Evolutionary conservation across 2,113 vertebrate species (phyloP).

Genomic region (Brachypteracias leptosomus): DNA sequence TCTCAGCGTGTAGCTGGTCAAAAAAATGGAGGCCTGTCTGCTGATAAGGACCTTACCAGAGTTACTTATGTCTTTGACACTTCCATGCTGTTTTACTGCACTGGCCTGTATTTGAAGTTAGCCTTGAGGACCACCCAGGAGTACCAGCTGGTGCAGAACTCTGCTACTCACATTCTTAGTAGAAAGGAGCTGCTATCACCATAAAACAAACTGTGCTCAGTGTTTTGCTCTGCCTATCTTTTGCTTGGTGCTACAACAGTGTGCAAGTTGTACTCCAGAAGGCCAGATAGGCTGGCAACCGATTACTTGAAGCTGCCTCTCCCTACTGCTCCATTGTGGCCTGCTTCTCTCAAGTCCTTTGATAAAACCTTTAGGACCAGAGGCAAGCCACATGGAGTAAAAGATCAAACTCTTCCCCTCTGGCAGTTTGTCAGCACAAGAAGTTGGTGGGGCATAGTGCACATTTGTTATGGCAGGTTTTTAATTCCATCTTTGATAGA

Average conservation of each 20-base stretch:
- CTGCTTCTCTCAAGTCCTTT: slow-evolving; percentile 37
- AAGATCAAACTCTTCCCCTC: slow-evolving; percentile 58
- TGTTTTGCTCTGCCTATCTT: slow-evolving; percentile 44
- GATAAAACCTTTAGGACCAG: slow-evolving; percentile 35
- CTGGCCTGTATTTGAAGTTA: slow-evolving; percentile 27
- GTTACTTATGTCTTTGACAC: slow-evolving; percentile 52
- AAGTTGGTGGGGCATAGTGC: slow-evolving; percentile 51
- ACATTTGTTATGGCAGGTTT: slow-evolving; percentile 66
- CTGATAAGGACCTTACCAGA: slow-evolving; percentile 32
- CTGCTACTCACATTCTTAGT: slow-evolving; percentile 15
- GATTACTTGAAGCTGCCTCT: slow-evolving; percentile 19
- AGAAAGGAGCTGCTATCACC: slow-evolving; percentile 46
- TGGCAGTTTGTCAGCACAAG: slow-evolving; percentile 46
- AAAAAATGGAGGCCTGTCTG: background rate
- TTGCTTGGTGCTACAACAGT: background rate
- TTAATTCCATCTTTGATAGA: slow-evolving; percentile 49
- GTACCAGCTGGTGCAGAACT: slow-evolving; percentile 43
- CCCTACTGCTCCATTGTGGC: background rate
- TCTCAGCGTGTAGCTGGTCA: background rate
- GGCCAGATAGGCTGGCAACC: background rate
- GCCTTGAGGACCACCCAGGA: slow-evolving; percentile 60
- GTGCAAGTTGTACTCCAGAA: background rate
- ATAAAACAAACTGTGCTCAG: slow-evolving; percentile 35
- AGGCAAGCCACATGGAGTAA: background rate
- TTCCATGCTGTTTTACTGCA: slow-evolving; percentile 25